Percentiles rank a stretch among this genome's conserved stretches.
Evolutionary conservation across 2,888 invertebrate genomes (phyloP).

Genomic region (Mylabris sibirica): DNA sequence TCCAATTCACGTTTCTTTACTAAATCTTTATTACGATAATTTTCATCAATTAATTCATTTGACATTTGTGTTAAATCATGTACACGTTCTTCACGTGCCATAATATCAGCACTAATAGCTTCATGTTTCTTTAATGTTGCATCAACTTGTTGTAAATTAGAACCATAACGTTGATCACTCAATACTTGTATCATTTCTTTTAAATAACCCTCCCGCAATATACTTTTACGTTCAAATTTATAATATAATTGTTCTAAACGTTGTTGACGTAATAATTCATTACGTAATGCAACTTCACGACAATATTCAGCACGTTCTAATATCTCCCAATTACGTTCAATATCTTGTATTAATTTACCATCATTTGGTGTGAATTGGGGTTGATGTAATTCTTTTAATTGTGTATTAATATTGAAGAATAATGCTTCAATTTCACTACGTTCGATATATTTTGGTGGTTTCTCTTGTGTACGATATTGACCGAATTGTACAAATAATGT

Average conservation of each 20-base stretch:
- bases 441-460: conserved; percentile 97
- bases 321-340: conserved; percentile 93
- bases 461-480: conserved; percentile 94
- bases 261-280: conserved; percentile 91
- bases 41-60: conserved; percentile 87
- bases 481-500: conserved; percentile 89
- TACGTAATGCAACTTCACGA: conserved; percentile 89
- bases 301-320: conserved; percentile 94
- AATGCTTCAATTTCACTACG: conserved; percentile 96
- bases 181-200: conserved; percentile 98
- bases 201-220: conserved; percentile 92
- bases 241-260: conserved; percentile 93
- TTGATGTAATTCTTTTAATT: conserved; percentile 92
- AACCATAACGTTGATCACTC: conserved; percentile 89
- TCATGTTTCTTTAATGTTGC: conserved; percentile 98
- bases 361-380: conserved; percentile 86
- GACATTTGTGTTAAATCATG: conserved; percentile 94
- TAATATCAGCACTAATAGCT: conserved; percentile 95
- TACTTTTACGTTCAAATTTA: conserved; percentile 95
- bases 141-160: conserved; percentile 91
- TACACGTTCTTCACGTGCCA: conserved; percentile 92
- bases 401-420: conserved; percentile 96
- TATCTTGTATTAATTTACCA: conserved; percentile 91
- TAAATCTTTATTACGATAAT: conserved; percentile 87
- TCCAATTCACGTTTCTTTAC: conserved; percentile 70